These are phyloP conservation scores for Stigmatopora nigra DNA, from an alignment of 2,113 vertebrate genomes.

Conservation along the genomic window DNA sequence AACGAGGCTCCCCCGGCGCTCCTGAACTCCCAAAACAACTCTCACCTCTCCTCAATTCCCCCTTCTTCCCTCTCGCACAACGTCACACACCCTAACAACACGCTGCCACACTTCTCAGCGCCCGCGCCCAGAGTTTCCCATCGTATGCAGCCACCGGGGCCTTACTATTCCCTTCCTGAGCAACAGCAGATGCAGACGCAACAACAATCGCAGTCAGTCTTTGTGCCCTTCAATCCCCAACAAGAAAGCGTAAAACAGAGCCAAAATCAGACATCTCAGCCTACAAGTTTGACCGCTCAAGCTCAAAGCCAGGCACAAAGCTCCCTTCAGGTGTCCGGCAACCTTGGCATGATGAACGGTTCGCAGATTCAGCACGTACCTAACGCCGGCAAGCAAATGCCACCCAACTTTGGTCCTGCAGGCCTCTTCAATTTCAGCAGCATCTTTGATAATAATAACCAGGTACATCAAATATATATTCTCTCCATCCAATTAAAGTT, in stretches of 20 bases:
- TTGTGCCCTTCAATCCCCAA: conserved; percentile 75
- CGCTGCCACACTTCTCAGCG: conserved; percentile 87
- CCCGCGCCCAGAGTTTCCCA: conserved; percentile 77
- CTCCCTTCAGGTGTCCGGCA: conserved; percentile 81
- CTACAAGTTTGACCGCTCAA: conserved; percentile 70
- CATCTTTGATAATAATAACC: conserved; percentile 86
- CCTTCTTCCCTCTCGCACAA: conserved; percentile 70
- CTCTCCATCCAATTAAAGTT: neutral
- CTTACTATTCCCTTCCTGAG: conserved; percentile 83
- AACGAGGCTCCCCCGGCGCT: conserved; percentile 51
- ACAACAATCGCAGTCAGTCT: conserved; percentile 82
- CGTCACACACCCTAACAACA: conserved; percentile 74
- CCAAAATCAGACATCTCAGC: conserved; percentile 69
- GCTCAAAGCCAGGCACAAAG: conserved; percentile 66
- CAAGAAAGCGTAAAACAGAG: conserved; percentile 67
- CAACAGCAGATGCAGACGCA: conserved; percentile 65
- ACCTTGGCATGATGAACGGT: conserved; percentile 88
- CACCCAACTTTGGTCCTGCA: conserved; percentile 84
- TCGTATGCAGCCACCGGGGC: conserved; percentile 87
- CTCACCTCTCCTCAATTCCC: conserved; percentile 69
- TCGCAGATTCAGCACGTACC: conserved; percentile 90
- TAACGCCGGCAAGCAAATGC: conserved; percentile 78
- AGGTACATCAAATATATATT: conserved; percentile 37
- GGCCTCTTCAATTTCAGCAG: conserved; percentile 96
- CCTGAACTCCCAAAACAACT: conserved; percentile 73